These are phyloP conservation scores for Oryzaephilus surinamensis DNA, from an alignment of 1,140 invertebrate genomes.

Conservation along the genomic window DNA sequence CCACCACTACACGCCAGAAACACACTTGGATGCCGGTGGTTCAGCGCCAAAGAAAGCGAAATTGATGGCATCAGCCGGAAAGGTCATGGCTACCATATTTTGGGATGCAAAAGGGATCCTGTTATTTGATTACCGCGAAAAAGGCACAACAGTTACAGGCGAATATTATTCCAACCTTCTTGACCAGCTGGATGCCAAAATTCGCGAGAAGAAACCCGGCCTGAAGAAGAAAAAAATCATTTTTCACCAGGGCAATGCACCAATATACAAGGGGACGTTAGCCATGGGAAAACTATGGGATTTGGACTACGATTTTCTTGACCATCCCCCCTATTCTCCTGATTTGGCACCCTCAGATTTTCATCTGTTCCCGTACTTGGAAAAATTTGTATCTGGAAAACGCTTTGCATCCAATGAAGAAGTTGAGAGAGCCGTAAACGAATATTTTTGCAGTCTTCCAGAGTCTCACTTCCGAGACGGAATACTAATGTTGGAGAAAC, in stretches of 20 bases:
- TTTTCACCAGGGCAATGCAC: slow-evolving; percentile 28
- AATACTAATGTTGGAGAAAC: slow-evolving; percentile 6
- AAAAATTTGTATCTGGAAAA: slow-evolving; percentile 11
- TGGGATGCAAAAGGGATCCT: slow-evolving; percentile 19
- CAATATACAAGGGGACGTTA: slow-evolving; percentile 12
- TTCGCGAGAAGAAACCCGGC: slow-evolving; percentile 18
- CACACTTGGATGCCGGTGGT: too few species aligned
- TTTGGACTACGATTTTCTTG: not conserved
- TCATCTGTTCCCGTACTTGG: slow-evolving; percentile 1
- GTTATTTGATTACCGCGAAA: slow-evolving; percentile 30
- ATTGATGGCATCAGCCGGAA: slow-evolving; percentile 18
- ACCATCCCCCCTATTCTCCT: not conserved
- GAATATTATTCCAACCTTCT: slow-evolving; percentile 12
- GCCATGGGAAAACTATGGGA: not conserved
- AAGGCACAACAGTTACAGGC: slow-evolving; percentile 21
- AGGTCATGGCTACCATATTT: slow-evolving; percentile 29
- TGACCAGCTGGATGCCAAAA: slow-evolving; percentile 19
- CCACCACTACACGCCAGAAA: too few species aligned
- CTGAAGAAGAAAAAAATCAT: slow-evolving; percentile 19
- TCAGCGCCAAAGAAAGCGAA: slow-evolving; percentile 21
- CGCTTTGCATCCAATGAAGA: not conserved
- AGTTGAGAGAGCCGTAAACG: not conserved
- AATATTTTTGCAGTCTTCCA: slow-evolving; percentile 9
- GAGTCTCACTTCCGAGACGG: slow-evolving; percentile 6
- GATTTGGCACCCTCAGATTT: too few species aligned